Conservation (phyloP, 64 coral and sea anemone species). For the Montipora capricornis region DNA sequence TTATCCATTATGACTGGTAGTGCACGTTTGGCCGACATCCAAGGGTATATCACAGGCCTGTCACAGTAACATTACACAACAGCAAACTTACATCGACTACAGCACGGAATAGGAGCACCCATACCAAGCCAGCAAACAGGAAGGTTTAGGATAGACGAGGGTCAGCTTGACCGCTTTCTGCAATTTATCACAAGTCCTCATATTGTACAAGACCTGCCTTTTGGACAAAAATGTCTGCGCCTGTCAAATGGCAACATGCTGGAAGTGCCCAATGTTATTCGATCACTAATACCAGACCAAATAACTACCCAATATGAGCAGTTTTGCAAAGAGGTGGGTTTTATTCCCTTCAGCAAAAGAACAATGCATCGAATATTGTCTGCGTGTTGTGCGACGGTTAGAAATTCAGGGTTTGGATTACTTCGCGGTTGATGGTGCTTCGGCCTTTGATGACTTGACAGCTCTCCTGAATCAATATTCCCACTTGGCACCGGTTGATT, state of each 20-base stretch:
- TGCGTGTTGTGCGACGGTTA: constrained; percentile 42
- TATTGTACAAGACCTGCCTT: constrained; percentile 60
- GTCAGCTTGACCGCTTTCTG: constrained; percentile 59
- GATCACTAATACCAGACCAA: constrained; percentile 38
- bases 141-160: background rate
- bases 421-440: constrained; percentile 18
- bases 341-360: constrained; percentile 48
- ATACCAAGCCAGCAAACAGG: constrained; percentile 4
- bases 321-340: constrained; percentile 43
- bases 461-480: constrained; percentile 20
- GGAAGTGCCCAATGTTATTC: constrained; percentile 64
- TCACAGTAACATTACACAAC: constrained; percentile 38
- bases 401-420: constrained; percentile 56
- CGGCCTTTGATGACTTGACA: background rate
- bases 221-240: constrained; percentile 39
- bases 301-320: constrained; percentile 24
- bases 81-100: constrained; percentile 24
- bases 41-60: constrained; percentile 53
- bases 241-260: constrained; percentile 47
- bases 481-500: background rate
- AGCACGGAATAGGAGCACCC: constrained; percentile 23
- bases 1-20: constrained; percentile 52
- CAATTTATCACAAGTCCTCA: constrained; percentile 60
- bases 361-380: constrained; percentile 28
- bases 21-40: constrained; percentile 20